Base-by-base conservation (phyloP, 1,140 invertebrate genomes). In the Apis dorsata region DNA sequence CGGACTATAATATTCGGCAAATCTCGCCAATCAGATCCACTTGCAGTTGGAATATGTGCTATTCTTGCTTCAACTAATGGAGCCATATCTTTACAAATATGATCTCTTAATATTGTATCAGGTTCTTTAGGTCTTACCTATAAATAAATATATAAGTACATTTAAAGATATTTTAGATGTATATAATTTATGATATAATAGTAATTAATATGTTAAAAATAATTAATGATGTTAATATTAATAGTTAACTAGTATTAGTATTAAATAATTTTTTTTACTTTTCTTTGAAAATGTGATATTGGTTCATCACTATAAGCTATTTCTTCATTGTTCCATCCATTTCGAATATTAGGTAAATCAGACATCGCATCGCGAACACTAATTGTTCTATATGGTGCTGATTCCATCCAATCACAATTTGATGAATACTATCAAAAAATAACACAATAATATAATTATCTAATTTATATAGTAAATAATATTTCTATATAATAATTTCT, bases 41-140 rank as follows among this genome's bases (percentile, higher is more conserved):
- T 95, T 12, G 94, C 94, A 4, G 95, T 95, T 15, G 98, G 98
- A 84, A 98, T 96, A 83, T 97, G 94, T 62, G 94, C 94, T 88
- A 98, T 98, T 65, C 98, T 94, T 8, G 97, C 97, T 91, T 96
- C 96, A 5, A 98, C 96, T 19, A 98, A 90, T 8, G 96, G 95
- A 62, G 96, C 96, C 97, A 98, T 97, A 80, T 97, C 96, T 92
- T 98, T 98, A 90, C 97, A 98, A 81, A 98, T 96, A 88, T 98
- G 97, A 92, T 98, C 97, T 15, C 95, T 92, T 11, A 97, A 90
- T 68, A 95, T 93, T 0, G 94, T 93, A 71, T 94, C 94, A 85
- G 94, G 93, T 81, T 96, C 94, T 63, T 94, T 95, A 11, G 95
- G 95, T 86, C 97, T 93, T 34, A 97, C 95, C 94, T 96, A 84